These are phyloP conservation scores for Drosophila sp. DNA, from an alignment of 1,140 invertebrate genomes.

Conservation along the genomic window DNA sequence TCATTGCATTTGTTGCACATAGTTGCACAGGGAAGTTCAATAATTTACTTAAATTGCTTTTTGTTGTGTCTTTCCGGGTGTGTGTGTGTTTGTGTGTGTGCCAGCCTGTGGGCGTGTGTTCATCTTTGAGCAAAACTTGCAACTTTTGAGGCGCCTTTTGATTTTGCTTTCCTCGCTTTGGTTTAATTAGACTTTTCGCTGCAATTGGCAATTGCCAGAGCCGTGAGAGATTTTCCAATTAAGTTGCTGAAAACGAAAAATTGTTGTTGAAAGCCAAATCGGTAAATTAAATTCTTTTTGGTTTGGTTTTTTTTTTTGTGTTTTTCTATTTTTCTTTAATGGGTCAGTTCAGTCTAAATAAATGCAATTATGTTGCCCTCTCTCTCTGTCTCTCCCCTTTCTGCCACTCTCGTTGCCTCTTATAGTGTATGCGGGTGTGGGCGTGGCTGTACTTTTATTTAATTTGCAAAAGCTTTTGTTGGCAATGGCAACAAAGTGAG, in stretches of 20 bases:
- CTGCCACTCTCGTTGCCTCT: neutral
- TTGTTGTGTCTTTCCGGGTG: slow-evolving; percentile 22
- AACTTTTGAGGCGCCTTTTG: slow-evolving; percentile 51
- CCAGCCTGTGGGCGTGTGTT: slow-evolving; percentile 24
- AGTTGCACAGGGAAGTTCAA: slow-evolving; percentile 57
- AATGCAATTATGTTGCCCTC: slow-evolving; percentile 44
- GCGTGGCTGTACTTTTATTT: slow-evolving; percentile 59
- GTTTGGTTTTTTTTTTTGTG: neutral
- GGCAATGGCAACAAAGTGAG: slow-evolving; percentile 54
- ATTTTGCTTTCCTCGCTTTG: slow-evolving; percentile 48
- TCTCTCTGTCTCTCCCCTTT: neutral
- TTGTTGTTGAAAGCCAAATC: slow-evolving; percentile 26
- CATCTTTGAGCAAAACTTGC: slow-evolving; percentile 17
- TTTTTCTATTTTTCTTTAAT: slow-evolving; percentile 41
- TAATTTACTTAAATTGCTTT: slow-evolving; percentile 76
- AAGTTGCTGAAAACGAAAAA: slow-evolving; percentile 44
- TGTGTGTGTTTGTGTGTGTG: slow-evolving; percentile 51
- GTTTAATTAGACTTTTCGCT: slow-evolving; percentile 62
- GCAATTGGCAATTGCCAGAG: slow-evolving; percentile 54
- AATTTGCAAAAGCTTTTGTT: slow-evolving; percentile 64
- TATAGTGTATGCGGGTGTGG: slow-evolving; percentile 41
- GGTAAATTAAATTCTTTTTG: slow-evolving; percentile 35
- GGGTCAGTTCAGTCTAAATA: slow-evolving; percentile 44
- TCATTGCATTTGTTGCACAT: slow-evolving; percentile 45
- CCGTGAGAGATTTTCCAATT: slow-evolving; percentile 78